Percentiles rank a stretch among this genome's conserved stretches.
phyloP scores from a whole-genome alignment of 2,113 vertebrate species.

The Neofelis nebulosa region DNA sequence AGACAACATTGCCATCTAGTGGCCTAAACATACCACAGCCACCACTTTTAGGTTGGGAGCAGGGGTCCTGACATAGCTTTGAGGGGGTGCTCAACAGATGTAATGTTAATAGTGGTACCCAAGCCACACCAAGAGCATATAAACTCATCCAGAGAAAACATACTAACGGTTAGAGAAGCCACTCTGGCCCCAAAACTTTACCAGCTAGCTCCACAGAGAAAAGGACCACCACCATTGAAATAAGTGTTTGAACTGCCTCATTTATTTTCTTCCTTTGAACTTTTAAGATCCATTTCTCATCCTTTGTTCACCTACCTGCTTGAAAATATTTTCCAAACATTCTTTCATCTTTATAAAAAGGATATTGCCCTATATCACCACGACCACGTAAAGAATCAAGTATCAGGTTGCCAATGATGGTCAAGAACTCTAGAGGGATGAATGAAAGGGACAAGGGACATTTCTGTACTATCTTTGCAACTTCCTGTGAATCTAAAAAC shows the following conservation, averaged over 20 bases:
- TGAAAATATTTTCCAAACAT: not conserved
- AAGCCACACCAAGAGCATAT: not conserved
- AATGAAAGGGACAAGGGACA: not conserved
- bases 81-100: not conserved
- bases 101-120: no score
- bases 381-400: not conserved
- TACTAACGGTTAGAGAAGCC: not conserved
- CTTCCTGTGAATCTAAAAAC: not conserved
- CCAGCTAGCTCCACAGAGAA: not conserved
- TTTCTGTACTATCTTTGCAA: not conserved
- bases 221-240: not conserved
- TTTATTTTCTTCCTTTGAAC: not conserved
- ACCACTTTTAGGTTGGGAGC: not conserved
- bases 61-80: not conserved
- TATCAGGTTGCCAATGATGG: not conserved
- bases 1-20: constrained; percentile 70
- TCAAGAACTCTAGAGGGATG: not conserved
- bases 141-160: not conserved
- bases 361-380: not conserved
- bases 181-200: not conserved
- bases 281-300: not conserved
- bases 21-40: not conserved
- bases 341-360: not conserved
- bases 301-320: not conserved
- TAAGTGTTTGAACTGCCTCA: not conserved